Base-by-base conservation (phyloP, 2,888 invertebrate genomes). In the Teleiodes luculella region DNA sequence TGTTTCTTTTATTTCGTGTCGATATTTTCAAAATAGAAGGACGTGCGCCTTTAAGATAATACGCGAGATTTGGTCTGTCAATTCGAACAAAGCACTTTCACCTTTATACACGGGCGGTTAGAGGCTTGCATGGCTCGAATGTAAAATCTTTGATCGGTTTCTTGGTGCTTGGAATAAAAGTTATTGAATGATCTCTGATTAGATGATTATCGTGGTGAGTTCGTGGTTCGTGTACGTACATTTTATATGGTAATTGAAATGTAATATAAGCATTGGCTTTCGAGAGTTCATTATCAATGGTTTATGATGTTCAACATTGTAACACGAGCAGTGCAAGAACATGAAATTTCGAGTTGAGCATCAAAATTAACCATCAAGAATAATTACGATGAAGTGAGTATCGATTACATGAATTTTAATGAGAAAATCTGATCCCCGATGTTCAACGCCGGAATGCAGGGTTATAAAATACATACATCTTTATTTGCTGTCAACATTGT, bases 241-340 rank as follows among this genome's bases (percentile, higher is more conserved):
- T 85, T 88, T 83, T 83, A 82, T 88, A 86, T 88, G 86, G 83
- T 90, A 86, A 88, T 87, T 86, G 86, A 86, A 86, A 85, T 83
- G 83, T 86, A 82, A 82, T 85, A 83, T 81, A 82, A 80, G 78
- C 78, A 78, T 80, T 80, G 68, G 77, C 72, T 78, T 78, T 78
- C 72, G 72, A 76, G 67, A 61, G 75, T 80, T 78, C 76, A 76
- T 85, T 86, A 84, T 84, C 80, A 74, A 67, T 74, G 72, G 72
- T 76, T 83, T 72, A 72, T 74, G 78, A 75, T 66, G 74, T 74
- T 77, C 64, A 56, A 62, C 70, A 66, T 72, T 68, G 64, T 70
- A 71, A 72, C 72, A 68, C 67, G 74, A 67, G 67, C 64, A 55
- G 54, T 65, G 58, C 64, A 58, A 54, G 61, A 67, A 70, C 67